These are phyloP conservation scores for Nemapogon koenigi DNA, from an alignment of 2,888 invertebrate genomes.

Conservation along the genomic window DNA sequence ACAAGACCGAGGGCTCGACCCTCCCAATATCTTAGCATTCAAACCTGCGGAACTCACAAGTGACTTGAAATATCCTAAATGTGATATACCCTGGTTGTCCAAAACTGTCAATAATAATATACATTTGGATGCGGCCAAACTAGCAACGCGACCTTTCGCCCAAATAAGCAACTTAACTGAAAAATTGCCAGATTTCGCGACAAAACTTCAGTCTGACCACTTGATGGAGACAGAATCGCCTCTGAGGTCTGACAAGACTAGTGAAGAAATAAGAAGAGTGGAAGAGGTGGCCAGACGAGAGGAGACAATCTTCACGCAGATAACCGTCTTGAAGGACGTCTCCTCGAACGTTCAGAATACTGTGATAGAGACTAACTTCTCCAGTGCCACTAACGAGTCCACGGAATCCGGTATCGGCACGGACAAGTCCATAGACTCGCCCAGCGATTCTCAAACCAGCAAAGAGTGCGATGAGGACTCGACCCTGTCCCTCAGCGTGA, in stretches of 20 bases:
- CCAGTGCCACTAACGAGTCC: constrained; percentile 45
- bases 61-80: constrained; percentile 36
- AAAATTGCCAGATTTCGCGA: constrained; percentile 27
- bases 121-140: constrained; percentile 40
- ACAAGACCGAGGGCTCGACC: constrained; percentile 54
- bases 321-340: constrained; percentile 53
- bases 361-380: constrained; percentile 52
- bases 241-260: constrained; percentile 22
- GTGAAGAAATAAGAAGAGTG: constrained; percentile 33
- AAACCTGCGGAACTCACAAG: constrained; percentile 36
- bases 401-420: constrained; percentile 55
- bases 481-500: constrained; percentile 47
- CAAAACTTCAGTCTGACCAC: constrained; percentile 19
- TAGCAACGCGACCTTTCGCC: constrained; percentile 47
- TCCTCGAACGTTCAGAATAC: constrained; percentile 50
- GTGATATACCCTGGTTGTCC: constrained; percentile 57
- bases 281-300: constrained; percentile 47
- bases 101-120: constrained; percentile 57
- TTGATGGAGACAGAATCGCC: constrained; percentile 21
- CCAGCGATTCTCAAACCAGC: constrained; percentile 51
- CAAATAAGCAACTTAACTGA: constrained; percentile 43
- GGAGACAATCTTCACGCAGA: constrained; percentile 53
- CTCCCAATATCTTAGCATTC: constrained; percentile 54
- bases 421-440: constrained; percentile 55
- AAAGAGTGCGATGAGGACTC: constrained; percentile 60